A percentile compares a stretch with the other conserved stretches of the same genome.
Conservation (phyloP, 1,140 invertebrate species). For the Brachionus angularis region DNA sequence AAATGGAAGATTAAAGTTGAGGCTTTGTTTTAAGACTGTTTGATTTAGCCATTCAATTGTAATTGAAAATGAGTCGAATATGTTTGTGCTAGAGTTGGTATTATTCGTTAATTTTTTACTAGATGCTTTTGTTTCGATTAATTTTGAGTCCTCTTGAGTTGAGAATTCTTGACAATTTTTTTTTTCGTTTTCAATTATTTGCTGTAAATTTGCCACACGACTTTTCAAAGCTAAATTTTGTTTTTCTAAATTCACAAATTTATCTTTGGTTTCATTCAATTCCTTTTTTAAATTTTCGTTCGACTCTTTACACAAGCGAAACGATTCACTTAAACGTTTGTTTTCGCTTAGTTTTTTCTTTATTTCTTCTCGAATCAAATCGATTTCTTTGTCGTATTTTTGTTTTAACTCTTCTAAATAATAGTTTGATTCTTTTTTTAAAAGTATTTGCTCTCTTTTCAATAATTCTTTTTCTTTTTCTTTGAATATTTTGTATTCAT, state of each 20-base stretch:
- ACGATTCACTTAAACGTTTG: constrained; percentile 3
- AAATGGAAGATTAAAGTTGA: neutral
- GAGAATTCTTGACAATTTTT: neutral
- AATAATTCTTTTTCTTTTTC: neutral
- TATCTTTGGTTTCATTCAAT: constrained; percentile 48
- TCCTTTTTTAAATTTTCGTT: constrained; percentile 32
- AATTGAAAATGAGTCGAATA: constrained; percentile 33
- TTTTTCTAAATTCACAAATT: constrained; percentile 53
- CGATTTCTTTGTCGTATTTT: constrained; percentile 29
- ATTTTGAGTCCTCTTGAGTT: neutral
- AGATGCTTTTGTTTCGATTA: neutral
- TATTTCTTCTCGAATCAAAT: neutral
- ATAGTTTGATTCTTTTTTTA: neutral
- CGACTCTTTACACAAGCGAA: neutral
- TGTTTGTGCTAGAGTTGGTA: neutral
- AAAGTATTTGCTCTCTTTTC: neutral
- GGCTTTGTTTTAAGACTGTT: constrained; percentile 10
- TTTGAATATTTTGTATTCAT: constrained; percentile 3
- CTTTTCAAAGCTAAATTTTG: constrained; percentile 52
- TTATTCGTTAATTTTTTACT: neutral
- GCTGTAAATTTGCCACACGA: constrained; percentile 54
- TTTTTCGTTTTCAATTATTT: constrained; percentile 44
- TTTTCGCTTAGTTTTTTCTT: constrained; percentile 19
- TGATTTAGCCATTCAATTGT: constrained; percentile 10
- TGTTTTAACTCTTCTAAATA: neutral